A percentile compares a stretch with the other conserved stretches of the same genome.
phyloP scores from a whole-genome alignment of 2,113 vertebrate genomes.

The human (Homo sapiens) region DNA sequence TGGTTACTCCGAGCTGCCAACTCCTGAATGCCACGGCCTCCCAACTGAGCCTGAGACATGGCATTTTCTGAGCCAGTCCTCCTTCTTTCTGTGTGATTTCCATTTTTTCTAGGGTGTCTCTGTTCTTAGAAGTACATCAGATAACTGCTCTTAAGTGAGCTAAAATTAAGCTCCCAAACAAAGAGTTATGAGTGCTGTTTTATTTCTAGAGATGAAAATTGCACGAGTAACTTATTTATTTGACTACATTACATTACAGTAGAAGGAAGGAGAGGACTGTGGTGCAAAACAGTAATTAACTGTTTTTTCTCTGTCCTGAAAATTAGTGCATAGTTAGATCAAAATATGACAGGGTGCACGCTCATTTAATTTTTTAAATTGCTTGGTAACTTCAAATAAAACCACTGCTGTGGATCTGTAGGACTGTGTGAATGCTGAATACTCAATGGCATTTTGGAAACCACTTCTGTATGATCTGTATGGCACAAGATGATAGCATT shows the following conservation, averaged over 20 bases:
- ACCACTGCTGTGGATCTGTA: neutral
- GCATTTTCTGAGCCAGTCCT: neutral
- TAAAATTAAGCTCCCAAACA: slow-evolving; percentile 57
- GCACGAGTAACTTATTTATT: slow-evolving; percentile 55
- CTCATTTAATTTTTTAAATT: slow-evolving; percentile 67
- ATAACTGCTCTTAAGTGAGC: slow-evolving; percentile 43
- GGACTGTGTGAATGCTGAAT: neutral
- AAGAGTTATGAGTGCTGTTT: slow-evolving; percentile 54
- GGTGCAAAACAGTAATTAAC: slow-evolving; percentile 67
- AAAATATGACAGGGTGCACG: slow-evolving; percentile 63
- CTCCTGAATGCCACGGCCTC: neutral
- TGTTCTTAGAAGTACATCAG: slow-evolving; percentile 28
- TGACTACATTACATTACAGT: slow-evolving; percentile 49
- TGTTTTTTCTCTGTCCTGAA: slow-evolving; percentile 66
- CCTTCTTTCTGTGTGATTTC: neutral
- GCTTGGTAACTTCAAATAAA: slow-evolving; percentile 59
- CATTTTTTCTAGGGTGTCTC: slow-evolving; percentile 4
- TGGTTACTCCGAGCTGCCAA: neutral
- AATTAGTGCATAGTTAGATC: slow-evolving; percentile 64
- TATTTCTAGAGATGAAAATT: slow-evolving; percentile 58
- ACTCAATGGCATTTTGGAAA: neutral
- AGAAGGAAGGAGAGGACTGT: slow-evolving; percentile 42
- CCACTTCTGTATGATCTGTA: neutral
- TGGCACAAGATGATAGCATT: fast-evolving
- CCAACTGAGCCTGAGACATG: fast-evolving